Base-by-base conservation (phyloP, 1,140 invertebrate species). In the Drosophila ironensis region DNA sequence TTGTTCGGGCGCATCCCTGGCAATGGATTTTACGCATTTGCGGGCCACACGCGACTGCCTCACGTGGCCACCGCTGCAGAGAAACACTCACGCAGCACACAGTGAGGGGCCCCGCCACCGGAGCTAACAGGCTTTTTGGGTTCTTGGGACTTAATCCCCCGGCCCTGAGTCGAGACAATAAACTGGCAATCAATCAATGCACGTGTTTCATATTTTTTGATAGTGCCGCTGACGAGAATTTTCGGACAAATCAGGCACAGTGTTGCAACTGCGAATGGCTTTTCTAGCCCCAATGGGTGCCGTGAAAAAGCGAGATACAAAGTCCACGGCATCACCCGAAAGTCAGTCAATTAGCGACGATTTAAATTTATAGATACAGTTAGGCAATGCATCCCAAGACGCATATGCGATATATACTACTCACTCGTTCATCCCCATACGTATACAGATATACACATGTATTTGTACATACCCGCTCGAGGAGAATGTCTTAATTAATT, bases 401-500 rank as follows among this genome's bases (percentile, higher is more conserved):
- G 33, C 14, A 37, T 7, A 37, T 37, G 24, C 17, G 22, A 40
- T 22, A 28, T 33, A 54, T 30, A 40, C 24, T 33, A 22, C n/a
- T n/a, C n/a, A n/a, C n/a, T n/a, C n/a, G n/a, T n/a, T n/a, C n/a
- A n/a, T n/a, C n/a, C n/a, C n/a, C n/a, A n/a, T n/a, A n/a, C n/a
- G n/a, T n/a, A n/a, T n/a, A n/a, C n/a, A n/a, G n/a, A n/a, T n/a
- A n/a, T n/a, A n/a, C n/a, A n/a, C n/a, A n/a, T n/a, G n/a, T 17
- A 16, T 35, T n/a, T 14, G 11, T 14, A 27, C 7, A 25, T 35
- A 11, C 45, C 30, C 56, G 30, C 33, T 28, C 38, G 48, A 63
- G 47, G 60, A 50, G 84, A 84, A 84, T 80, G 81, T 77, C 80
- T 84, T 86, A 84, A 84, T 84, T 84, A 84, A 80, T 86, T 84